Conservation (phyloP, 2,113 vertebrate species). For the Callionymus lyra region DNA sequence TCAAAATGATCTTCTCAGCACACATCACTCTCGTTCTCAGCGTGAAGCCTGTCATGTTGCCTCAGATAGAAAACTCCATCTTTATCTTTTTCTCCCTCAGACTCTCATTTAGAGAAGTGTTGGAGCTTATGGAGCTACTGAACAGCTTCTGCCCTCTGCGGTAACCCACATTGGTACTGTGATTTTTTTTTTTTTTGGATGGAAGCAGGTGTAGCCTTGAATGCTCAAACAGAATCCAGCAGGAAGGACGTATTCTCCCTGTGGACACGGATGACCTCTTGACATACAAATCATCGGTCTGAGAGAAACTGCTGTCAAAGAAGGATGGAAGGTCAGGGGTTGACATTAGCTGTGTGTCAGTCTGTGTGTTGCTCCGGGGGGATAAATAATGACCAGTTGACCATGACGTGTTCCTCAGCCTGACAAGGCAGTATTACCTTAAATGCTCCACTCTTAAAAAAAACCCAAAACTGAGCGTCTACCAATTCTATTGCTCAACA, state of each 20-base stretch:
- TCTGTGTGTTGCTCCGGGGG: conserved; percentile 5
- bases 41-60: conserved; percentile 24
- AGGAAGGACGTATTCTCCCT: conserved; percentile 27
- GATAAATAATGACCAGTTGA: conserved; percentile 32
- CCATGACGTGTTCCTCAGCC: conserved; percentile 2
- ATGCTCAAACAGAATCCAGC: conserved; percentile 40
- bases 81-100: conserved; percentile 1
- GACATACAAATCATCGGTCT: conserved; percentile 31
- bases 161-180: conserved; percentile 21
- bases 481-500: too few relatives aligned
- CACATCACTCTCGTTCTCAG: conserved; percentile 21
- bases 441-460: too few relatives aligned
- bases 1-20: conserved; percentile 13
- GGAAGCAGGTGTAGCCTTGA: conserved; percentile 31
- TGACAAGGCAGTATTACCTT: too few relatives aligned
- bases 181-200: conserved; percentile 19
- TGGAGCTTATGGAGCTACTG: conserved; percentile 13
- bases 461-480: too few relatives aligned
- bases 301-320: conserved; percentile 33
- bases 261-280: conserved; percentile 40
- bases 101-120: not conserved
- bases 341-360: conserved; percentile 29
- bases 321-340: conserved; percentile 13
- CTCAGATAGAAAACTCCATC: conserved; percentile 18
- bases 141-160: conserved; percentile 2